Base-by-base conservation (phyloP, 2,113 vertebrate genomes). In the Odocoileus virginianus region DNA sequence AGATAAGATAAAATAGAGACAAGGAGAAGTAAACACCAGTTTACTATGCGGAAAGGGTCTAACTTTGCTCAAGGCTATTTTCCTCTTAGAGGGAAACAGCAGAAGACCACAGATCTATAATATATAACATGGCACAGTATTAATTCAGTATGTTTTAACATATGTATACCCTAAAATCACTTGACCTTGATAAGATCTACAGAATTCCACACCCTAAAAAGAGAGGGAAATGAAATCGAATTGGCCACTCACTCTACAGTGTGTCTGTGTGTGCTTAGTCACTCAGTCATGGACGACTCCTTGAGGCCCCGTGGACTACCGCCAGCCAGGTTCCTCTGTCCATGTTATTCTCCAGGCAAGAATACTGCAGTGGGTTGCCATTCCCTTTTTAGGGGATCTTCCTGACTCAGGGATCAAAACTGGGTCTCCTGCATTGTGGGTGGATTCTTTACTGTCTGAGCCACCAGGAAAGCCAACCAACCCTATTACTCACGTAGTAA, bases 11-110 rank as follows among this genome's bases (percentile, higher is more conserved):
- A 98, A 98, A 97, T 79, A 97, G 78, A 98, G 54, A 84, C 45
- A 79, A 33, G 85, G 27, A 78, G 95, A 98, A 94, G 84, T 97
- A 98, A 98, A 97, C 96, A 98, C 88, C 17, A 94, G 92, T 93
- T 97, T 95, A 90, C 97, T 97, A 89, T 97, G 82, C 27, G 27
- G 87, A 50, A 95, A 87, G 28, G 17, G 21, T 67, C 4, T 87
- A 82, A 64, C 88, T 85, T 88, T 89, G 89, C 95, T 96, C n/a
- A 76, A 97, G 88, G 92, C 92, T 91, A 8, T 97, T 94, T 97
- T 83, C 40, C 92, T 93, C 45, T 95, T 71, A 61, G 21, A 47
- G 7, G 28, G 21, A 50, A 95, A 8, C n/a, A 71, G 16, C 16
- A 82, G 94, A 97, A 97, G 76, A 82, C 19, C 10, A 86, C 40